Evolutionary conservation across 2,888 invertebrate genomes (phyloP).

Genomic region (Holacanthella duospinosa): DNA sequence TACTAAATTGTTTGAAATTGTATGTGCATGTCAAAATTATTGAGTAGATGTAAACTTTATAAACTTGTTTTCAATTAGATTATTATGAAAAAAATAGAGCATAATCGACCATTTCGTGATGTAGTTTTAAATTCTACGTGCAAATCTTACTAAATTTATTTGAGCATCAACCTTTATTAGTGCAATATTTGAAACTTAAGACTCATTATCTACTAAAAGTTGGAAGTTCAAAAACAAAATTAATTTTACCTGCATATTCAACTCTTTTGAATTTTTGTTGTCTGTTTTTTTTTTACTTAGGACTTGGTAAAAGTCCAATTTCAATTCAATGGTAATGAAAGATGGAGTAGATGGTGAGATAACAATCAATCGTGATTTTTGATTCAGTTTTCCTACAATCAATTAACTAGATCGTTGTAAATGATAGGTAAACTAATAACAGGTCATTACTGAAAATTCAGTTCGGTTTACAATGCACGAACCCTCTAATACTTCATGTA

Average conservation of each 20-base stretch:
- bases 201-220: too few relatives aligned
- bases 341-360: too few relatives aligned
- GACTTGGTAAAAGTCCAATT: neutral
- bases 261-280: too few relatives aligned
- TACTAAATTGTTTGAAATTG: neutral
- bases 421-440: neutral
- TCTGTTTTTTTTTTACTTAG: neutral
- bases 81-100: neutral
- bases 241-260: too few relatives aligned
- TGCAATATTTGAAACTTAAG: too few relatives aligned
- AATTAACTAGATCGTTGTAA: neutral
- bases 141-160: neutral
- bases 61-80: neutral
- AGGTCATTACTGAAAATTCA: neutral
- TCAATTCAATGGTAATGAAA: too few relatives aligned
- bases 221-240: too few relatives aligned
- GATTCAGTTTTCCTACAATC: neutral
- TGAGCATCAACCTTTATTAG: too few relatives aligned
- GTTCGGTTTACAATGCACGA: too few relatives aligned
- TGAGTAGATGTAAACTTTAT: constrained; percentile 1
- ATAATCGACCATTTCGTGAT: neutral
- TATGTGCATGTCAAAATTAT: neutral
- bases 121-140: neutral
- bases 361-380: neutral
- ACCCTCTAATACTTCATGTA: too few relatives aligned